Conservation (phyloP, 2,113 vertebrate genomes). For the Dolichotis patagonum region DNA sequence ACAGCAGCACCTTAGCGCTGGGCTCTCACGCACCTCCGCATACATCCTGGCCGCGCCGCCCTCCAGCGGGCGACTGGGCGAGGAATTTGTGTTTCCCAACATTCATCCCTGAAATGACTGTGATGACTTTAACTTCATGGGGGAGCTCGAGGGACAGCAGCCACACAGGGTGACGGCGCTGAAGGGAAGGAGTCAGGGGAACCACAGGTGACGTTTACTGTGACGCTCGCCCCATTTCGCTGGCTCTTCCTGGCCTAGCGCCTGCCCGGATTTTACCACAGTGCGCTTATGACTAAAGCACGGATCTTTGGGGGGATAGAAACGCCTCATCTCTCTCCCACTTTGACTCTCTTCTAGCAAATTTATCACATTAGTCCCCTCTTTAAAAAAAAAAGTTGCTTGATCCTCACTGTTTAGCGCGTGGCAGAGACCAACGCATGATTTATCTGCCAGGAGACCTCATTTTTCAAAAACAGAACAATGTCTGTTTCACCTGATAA, state of each 20-base stretch:
- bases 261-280: background rate
- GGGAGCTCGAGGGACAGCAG: no score
- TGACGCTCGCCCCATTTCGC: accelerated
- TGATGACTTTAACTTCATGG: accelerated
- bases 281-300: background rate
- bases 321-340: background rate
- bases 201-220: accelerated
- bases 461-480: slow-evolving; percentile 10
- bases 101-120: background rate
- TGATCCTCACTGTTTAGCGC: background rate
- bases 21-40: accelerated
- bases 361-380: background rate
- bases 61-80: background rate
- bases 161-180: no score
- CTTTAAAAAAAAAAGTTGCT: background rate
- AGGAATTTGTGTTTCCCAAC: background rate
- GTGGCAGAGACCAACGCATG: background rate
- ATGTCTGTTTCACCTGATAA: background rate
- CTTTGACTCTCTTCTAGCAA: background rate
- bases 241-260: background rate
- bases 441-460: background rate
- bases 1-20: accelerated
- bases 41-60: accelerated
- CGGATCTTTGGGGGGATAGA: background rate
- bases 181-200: no score